phyloP scores from a whole-genome alignment of 1,140 invertebrate genomes.

The Acromyrmex charruanus region DNA sequence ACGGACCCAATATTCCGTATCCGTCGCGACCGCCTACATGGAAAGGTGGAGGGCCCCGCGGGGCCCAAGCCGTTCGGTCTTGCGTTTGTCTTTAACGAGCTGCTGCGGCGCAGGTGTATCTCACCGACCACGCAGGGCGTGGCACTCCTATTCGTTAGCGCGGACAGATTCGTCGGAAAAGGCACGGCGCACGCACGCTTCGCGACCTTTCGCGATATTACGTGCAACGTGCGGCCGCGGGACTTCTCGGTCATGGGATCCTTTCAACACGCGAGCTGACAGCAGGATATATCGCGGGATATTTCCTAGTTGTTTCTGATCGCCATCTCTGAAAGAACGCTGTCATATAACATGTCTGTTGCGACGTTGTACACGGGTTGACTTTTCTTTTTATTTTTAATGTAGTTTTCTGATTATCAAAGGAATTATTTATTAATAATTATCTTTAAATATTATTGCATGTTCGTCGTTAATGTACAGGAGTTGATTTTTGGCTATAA shows the following conservation, averaged over 20 bases:
- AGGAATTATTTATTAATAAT: too few species aligned
- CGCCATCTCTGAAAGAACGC: neutral
- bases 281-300: constrained; percentile 3
- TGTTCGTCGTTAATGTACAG: too few species aligned
- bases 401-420: too few species aligned
- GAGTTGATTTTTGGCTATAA: neutral
- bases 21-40: constrained; percentile 57
- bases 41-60: constrained; percentile 55
- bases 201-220: constrained; percentile 73
- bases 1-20: constrained; percentile 54
- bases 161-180: constrained; percentile 70
- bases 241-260: constrained; percentile 61
- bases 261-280: constrained; percentile 36
- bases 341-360: neutral
- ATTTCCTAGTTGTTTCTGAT: neutral
- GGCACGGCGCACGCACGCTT: constrained; percentile 37
- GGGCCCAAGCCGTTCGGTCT: constrained; percentile 67
- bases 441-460: too few species aligned
- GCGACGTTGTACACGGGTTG: neutral
- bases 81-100: constrained; percentile 79
- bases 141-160: constrained; percentile 81
- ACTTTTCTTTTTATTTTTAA: neutral
- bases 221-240: constrained; percentile 27
- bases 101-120: constrained; percentile 79
- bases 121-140: constrained; percentile 75